These are phyloP conservation scores for Catocala fraxini DNA, from an alignment of 2,888 invertebrate species.

Conservation along the genomic window DNA sequence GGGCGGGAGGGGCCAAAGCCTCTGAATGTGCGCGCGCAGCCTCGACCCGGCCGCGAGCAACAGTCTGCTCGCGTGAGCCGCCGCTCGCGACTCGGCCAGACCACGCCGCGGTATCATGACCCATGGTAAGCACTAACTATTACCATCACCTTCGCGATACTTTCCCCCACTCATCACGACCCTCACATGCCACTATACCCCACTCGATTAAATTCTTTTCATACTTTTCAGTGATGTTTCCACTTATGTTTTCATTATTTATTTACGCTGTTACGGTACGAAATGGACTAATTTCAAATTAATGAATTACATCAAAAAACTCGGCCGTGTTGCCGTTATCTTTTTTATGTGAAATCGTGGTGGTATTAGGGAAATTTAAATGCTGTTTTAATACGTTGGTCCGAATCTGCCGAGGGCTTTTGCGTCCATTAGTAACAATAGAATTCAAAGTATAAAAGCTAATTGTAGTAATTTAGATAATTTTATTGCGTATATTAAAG, in stretches of 20 bases:
- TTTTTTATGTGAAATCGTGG: constrained; percentile 44
- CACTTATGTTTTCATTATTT: constrained; percentile 71
- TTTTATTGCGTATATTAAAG: constrained; percentile 31
- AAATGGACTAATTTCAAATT: constrained; percentile 57
- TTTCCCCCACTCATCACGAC: constrained; percentile 36
- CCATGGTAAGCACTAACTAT: constrained; percentile 77
- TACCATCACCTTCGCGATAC: constrained; percentile 54
- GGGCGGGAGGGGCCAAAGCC: constrained; percentile 53
- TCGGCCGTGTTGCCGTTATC: constrained; percentile 11
- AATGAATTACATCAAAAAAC: constrained; percentile 44
- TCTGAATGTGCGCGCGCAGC: constrained; percentile 72
- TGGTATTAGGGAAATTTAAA: constrained; percentile 43
- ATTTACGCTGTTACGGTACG: constrained; percentile 66
- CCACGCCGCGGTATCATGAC: constrained; percentile 75
- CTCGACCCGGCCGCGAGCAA: constrained; percentile 79
- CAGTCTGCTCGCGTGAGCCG: constrained; percentile 85
- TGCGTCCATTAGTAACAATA: constrained; percentile 62
- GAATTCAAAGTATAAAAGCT: constrained; percentile 56
- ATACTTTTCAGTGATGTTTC: constrained; percentile 75
- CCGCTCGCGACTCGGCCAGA: constrained; percentile 68
- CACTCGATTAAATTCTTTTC: constrained; percentile 27
- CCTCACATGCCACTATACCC: constrained; percentile 22
- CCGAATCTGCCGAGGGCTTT: constrained; percentile 43
- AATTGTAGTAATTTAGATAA: constrained; percentile 43
- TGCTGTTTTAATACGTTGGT: constrained; percentile 39